These are phyloP conservation scores for silkworm (Bombyx mori) DNA, from an alignment of 1,140 invertebrate species.

Conservation along the genomic window ASM3026992v2 NC_085120.1:12880501-12881000, in stretches of 20 bases:
- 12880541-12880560: background rate
- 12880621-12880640: slow-evolving; percentile 23
- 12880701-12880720: too few species aligned
- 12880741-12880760: too few species aligned
- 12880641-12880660: slow-evolving; percentile 14
- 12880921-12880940: too few species aligned
- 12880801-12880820: too few species aligned
- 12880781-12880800: too few species aligned
- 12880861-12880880: too few species aligned
- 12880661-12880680: too few species aligned
- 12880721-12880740: too few species aligned
- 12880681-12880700: too few species aligned
- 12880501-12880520: background rate
- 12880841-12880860: too few species aligned
- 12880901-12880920: background rate
- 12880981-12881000: slow-evolving; percentile 16
- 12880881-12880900: background rate
- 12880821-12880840: too few species aligned
- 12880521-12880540: slow-evolving; percentile 2
- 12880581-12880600: slow-evolving; percentile 12
- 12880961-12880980: slow-evolving; percentile 14
- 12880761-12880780: too few species aligned
- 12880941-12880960: slow-evolving; percentile 19
- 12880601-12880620: slow-evolving; percentile 4
- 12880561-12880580: background rate